A percentile compares a stretch with the other conserved stretches of the same genome.
Evolutionary conservation across 2,797 vertebrate species (phyloP).

Genomic region (Rhynchonycteris naso): DNA sequence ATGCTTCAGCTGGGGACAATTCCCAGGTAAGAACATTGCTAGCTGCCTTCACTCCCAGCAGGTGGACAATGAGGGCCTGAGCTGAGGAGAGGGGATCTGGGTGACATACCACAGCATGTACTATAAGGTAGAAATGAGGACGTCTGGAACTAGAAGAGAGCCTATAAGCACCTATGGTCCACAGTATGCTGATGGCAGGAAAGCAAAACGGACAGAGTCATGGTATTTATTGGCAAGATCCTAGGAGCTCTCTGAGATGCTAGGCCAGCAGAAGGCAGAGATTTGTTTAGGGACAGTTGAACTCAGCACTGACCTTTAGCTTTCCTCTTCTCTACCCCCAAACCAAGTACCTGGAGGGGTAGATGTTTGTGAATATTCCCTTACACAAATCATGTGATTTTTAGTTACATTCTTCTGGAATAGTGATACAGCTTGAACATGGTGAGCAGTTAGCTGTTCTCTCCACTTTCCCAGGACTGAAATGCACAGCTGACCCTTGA

Average conservation of each 20-base stretch:
- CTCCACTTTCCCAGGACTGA: neutral
- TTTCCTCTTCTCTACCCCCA: neutral
- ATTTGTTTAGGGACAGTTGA: neutral
- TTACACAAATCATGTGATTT: neutral
- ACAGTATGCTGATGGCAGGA: neutral
- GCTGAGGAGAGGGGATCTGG: neutral
- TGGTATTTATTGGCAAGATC: neutral
- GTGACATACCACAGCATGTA: too few species aligned
- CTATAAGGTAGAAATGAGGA: neutral
- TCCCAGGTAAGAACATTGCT: neutral
- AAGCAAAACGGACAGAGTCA: neutral
- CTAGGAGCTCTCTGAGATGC: neutral
- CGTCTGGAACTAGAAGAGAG: neutral
- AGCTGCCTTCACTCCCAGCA: neutral
- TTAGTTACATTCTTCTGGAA: neutral
- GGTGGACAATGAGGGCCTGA: neutral
- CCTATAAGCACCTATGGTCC: neutral
- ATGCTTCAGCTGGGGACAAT: neutral
- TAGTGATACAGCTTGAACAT: fast-evolving
- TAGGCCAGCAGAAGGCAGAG: neutral
- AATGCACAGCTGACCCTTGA: neutral
- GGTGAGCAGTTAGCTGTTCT: neutral
- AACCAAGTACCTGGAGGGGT: neutral
- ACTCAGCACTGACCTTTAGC: neutral
- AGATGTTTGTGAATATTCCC: neutral